Percentiles rank a stretch among this genome's conserved stretches.
These are phyloP conservation scores for Turnix velox DNA, from an alignment of 2,113 vertebrate species.

Conservation along the genomic window DNA sequence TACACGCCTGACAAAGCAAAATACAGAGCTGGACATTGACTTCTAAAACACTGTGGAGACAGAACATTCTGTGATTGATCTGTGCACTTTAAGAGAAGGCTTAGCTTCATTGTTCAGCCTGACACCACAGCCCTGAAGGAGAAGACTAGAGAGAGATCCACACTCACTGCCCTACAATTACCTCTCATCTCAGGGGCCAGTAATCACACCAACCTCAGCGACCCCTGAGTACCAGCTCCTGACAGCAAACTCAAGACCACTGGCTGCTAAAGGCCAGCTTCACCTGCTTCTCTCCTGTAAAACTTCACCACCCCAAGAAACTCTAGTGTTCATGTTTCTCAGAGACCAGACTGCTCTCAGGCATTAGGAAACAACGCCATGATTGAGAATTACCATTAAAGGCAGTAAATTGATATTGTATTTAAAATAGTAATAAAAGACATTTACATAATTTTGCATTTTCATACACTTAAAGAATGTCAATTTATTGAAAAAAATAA, in stretches of 20 bases:
- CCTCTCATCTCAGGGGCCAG: background rate
- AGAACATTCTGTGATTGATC: background rate
- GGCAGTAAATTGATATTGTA: background rate
- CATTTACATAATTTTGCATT: constrained; percentile 14
- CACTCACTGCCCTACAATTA: background rate
- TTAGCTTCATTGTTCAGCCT: background rate
- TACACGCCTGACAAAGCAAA: background rate
- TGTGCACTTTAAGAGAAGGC: background rate
- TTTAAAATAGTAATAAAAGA: constrained; percentile 16
- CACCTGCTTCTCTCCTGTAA: background rate
- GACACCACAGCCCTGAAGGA: background rate
- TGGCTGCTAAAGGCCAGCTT: background rate
- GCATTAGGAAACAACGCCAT: background rate
- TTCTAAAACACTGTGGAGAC: background rate
- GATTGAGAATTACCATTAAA: background rate
- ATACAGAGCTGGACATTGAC: background rate
- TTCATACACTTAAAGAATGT: constrained; percentile 14
- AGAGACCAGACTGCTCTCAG: background rate
- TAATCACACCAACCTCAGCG: background rate
- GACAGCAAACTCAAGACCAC: background rate
- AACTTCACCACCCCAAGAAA: background rate
- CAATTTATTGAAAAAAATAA: constrained; percentile 13
- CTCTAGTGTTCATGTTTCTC: background rate
- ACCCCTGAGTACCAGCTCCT: background rate
- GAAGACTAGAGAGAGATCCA: background rate